Conservation (phyloP, 2,797 vertebrate genomes). For the Myotis vivesi region DNA sequence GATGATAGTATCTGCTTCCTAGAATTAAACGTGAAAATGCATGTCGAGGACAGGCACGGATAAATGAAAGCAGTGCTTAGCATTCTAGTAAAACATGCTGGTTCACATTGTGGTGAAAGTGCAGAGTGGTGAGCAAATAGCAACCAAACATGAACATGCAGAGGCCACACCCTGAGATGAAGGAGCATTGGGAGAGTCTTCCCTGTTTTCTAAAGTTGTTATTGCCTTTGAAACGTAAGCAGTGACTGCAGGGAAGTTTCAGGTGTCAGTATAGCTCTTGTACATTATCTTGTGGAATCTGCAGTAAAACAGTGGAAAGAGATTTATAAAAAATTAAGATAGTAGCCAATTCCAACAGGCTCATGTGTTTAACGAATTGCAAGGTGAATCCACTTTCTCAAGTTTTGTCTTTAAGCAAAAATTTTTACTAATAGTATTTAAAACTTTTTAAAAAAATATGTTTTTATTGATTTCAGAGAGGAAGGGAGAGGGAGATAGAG, state of each 20-base stretch:
- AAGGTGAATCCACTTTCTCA: background rate
- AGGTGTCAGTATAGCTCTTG: background rate
- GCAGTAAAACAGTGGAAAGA: background rate
- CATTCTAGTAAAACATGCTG: background rate
- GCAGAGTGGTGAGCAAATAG: background rate
- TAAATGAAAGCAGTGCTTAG: background rate
- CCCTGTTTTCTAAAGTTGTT: background rate
- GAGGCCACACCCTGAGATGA: background rate
- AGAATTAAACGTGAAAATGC: background rate
- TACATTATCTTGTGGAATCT: background rate
- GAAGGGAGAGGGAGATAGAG: too few relatives aligned
- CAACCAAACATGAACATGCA: background rate
- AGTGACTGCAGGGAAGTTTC: background rate
- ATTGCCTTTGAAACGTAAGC: background rate
- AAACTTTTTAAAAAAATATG: background rate
- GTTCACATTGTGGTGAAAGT: background rate
- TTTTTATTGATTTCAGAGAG: too few relatives aligned
- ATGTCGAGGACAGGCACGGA: background rate
- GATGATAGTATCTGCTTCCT: background rate
- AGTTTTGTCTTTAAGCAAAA: slow-evolving; percentile 43
- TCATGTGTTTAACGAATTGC: slow-evolving; percentile 3
- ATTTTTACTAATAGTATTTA: background rate
- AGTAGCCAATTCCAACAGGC: background rate
- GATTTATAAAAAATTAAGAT: slow-evolving; percentile 5
- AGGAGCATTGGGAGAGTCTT: background rate